Conservation (phyloP, 30 jellyfish, hydroid and myxozoan species). For the Rhopilema esculentum region DNA sequence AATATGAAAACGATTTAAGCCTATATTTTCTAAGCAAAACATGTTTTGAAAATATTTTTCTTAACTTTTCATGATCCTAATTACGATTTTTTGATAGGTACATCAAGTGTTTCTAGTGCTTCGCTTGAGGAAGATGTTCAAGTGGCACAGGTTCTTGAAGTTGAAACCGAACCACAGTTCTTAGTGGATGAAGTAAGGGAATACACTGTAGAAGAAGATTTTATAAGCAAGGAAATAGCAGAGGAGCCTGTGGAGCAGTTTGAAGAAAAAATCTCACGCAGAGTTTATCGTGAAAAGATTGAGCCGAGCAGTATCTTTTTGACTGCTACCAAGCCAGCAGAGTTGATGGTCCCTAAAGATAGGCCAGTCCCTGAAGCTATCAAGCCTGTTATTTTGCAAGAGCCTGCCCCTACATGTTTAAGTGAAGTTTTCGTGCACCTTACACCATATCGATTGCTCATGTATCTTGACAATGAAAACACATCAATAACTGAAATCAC, state of each 20-base stretch:
- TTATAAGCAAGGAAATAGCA: background rate
- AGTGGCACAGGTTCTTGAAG: background rate
- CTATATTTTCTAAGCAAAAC: too few species aligned
- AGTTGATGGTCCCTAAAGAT: background rate
- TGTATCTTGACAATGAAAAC: background rate
- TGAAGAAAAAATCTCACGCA: conserved; percentile 42
- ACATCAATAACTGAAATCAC: conserved; percentile 5
- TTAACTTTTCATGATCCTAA: too few species aligned
- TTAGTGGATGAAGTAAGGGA: background rate
- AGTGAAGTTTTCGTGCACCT: conserved; percentile 30
- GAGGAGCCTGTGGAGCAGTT: background rate
- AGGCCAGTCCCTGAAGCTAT: background rate
- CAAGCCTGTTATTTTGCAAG: background rate
- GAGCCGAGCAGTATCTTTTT: too few species aligned
- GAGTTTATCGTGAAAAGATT: conserved; percentile 37
- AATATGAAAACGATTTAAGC: too few species aligned
- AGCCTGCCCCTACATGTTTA: background rate
- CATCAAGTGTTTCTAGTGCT: background rate
- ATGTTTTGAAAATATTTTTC: too few species aligned
- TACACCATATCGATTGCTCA: background rate
- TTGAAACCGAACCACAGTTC: background rate
- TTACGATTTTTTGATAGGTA: too few species aligned
- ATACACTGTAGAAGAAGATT: background rate
- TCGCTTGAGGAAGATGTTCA: background rate
- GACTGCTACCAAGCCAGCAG: too few species aligned